These are phyloP conservation scores for Herpetotheres cachinnans DNA, from an alignment of 2,113 vertebrate species.

Conservation along the genomic window DNA sequence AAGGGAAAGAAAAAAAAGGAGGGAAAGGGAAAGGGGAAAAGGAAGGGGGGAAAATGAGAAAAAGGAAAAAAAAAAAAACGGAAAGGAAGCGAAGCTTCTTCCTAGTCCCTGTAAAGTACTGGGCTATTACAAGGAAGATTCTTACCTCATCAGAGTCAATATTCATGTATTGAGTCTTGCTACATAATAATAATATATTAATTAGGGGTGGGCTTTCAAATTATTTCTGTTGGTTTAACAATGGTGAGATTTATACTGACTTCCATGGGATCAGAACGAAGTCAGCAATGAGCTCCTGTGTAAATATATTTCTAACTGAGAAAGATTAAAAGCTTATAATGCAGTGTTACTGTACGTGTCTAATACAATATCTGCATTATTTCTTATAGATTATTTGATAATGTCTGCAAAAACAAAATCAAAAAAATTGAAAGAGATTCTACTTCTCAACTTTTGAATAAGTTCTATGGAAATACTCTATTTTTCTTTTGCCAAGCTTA, in stretches of 20 bases:
- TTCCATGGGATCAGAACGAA: background rate
- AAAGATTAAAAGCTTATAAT: background rate
- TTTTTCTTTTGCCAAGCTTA: background rate
- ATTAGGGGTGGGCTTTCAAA: background rate
- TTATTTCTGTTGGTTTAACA: background rate
- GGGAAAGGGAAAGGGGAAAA: background rate
- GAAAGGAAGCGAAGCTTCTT: background rate
- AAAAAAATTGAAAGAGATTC: background rate
- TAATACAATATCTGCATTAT: background rate
- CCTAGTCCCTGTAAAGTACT: background rate
- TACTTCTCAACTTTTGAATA: background rate
- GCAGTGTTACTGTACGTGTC: background rate
- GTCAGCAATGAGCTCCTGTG: background rate
- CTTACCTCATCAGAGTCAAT: background rate
- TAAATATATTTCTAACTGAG: constrained; percentile 8
- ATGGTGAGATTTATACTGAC: background rate
- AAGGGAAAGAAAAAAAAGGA: background rate
- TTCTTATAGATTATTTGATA: background rate
- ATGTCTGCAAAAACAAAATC: background rate
- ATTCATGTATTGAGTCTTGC: background rate
- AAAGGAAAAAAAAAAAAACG: background rate
- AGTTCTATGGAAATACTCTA: background rate
- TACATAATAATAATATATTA: background rate
- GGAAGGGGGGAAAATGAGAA: background rate
- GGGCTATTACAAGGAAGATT: background rate